Base-by-base conservation (phyloP, 2,797 vertebrate genomes). In the Morus bassanus region DNA sequence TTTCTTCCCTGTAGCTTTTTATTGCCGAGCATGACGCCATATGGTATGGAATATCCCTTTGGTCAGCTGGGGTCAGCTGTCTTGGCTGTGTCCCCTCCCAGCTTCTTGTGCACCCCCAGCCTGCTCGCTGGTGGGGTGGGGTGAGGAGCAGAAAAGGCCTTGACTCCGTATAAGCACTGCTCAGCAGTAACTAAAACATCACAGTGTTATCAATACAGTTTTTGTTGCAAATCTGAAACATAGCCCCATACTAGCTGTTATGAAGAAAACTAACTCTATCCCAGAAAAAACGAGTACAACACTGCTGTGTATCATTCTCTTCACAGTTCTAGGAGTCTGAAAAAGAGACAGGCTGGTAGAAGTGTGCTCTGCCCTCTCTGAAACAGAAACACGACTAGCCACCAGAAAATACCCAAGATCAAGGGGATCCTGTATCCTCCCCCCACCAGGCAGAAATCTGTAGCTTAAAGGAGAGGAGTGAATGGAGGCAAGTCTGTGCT, bases 101-200 rank as follows among this genome's bases (percentile, higher is more conserved):
- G 1, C 0, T 12, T 4, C 11, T 45, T 61, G 41, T 41, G 48
- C 11, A 22, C 1, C 11, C 13, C 3, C 31, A n/a, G 9, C 14
- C 43, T 50, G 0, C 22, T 65, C 0, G 0, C 28, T 57, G 9
- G 6, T 46, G 22, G 43, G 11, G 33, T 11, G 16, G 13, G 3
- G 23, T 75, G 61, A 69, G 31, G 5, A 91, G n/a, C 14, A 68
- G 43, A 41, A 78, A 57, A 7, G 18, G 0, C 51, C 16, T 35
- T 10, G 10, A 1, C 9, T 0, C n/a, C 37, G 9, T 22, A 19
- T 2, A 25, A 88, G 17, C 5, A 2, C 39, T 50, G 27, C 57
- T 63, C 33, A 46, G 33, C 35, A 46, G 2, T 18, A 41, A 33
- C 11, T 11, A n/a, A 84, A 86, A 25, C 35, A 31, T 39, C 11